Base-by-base conservation (phyloP, 2,888 invertebrate genomes). In the Drosophila paucipuncta region DNA sequence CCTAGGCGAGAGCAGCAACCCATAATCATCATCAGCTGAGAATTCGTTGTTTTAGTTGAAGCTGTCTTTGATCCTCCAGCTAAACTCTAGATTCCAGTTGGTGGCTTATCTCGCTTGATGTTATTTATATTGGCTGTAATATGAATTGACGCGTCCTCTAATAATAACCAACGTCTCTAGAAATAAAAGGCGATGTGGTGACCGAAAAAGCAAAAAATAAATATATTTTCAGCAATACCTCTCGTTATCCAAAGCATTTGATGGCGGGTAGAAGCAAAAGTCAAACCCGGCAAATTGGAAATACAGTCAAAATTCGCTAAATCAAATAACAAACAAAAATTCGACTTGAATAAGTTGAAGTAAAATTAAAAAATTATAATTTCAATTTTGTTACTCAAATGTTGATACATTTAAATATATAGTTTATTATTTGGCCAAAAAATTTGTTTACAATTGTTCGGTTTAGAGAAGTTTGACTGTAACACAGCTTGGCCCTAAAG, bases 81-180 rank as follows among this genome's bases (percentile, higher is more conserved):
- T 22, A 49, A 58, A 31, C 55, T 33, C 39, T 54, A 43, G 33
- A 41, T 53, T 16, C 39, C 41, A 47, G 57, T 28, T 69, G 72
- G 72, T 85, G 81, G 83, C 66, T 78, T 57, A 18, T 47, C 55
- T 33, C 52, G 69, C 52, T 58, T 31, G 65, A 54, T 79, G 68
- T 81, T 90, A 80, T 90, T 89, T 90, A 89, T 76, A 89, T 90
- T 89, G 83, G 75, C 84, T 78, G 82, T 86, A 86, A 89, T 89
- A 70, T 75, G 91, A 80, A 90, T 85, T 89, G 91, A 83, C 85
- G 90, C 85, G 86, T 74, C 84, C 63, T 83, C 91, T 83, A 89
- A 85, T 85, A 90, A 85, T 90, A 90, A 80, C 76, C 76, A 83
- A 39, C 37, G 13, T 30, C 64, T 43, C 59, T 63, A 63, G 41